Conservation (phyloP, 2,113 vertebrate species). For the Heterochromis multidens region DNA sequence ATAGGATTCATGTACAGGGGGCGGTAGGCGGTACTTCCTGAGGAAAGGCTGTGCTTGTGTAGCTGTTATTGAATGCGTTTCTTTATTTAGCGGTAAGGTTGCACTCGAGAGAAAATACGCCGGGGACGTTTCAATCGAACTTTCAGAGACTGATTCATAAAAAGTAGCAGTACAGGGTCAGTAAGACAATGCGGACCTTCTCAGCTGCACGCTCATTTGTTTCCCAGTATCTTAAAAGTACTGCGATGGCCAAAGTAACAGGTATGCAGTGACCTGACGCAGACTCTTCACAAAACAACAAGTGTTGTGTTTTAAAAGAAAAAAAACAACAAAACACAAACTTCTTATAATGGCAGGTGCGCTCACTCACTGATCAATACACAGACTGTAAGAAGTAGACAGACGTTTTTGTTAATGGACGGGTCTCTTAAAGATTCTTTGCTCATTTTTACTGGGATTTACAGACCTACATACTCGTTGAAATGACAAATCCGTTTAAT, state of each 20-base stretch:
- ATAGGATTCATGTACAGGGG: background rate
- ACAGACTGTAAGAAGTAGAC: background rate
- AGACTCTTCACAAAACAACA: background rate
- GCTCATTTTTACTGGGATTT: background rate
- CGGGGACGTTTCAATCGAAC: background rate
- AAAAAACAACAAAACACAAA: too few relatives aligned
- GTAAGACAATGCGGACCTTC: background rate
- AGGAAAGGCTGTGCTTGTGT: background rate
- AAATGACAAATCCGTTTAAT: background rate
- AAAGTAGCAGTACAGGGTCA: too few relatives aligned
- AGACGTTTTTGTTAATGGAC: background rate
- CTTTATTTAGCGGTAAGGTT: background rate
- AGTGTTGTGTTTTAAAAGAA: background rate
- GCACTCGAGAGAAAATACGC: background rate
- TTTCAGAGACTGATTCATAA: background rate
- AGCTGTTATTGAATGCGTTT: background rate
- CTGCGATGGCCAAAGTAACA: conserved; percentile 29
- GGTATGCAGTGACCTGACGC: conserved; percentile 7
- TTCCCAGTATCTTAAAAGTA: conserved; percentile 33
- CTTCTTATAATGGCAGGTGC: background rate
- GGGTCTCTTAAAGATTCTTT: background rate
- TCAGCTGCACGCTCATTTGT: background rate
- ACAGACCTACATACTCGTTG: background rate
- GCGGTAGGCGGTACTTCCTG: conserved; percentile 33
- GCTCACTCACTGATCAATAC: background rate